A percentile compares a stretch with the other conserved stretches of the same genome.
Evolutionary conservation across 1,140 invertebrate genomes (phyloP).

Genomic region (Cydia strobilella): DNA sequence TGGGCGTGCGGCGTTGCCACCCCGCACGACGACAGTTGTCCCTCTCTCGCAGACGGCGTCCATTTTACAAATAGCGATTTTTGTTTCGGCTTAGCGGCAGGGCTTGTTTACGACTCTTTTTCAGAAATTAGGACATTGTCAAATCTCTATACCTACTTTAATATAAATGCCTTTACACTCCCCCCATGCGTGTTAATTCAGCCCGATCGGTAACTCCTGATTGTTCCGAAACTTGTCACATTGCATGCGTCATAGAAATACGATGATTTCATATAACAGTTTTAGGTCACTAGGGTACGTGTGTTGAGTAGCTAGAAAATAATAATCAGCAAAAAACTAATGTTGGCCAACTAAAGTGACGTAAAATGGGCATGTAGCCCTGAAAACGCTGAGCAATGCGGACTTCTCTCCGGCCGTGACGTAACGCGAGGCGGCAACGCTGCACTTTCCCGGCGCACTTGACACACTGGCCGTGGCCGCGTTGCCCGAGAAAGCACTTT

Average conservation of each 20-base stretch:
- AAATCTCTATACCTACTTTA: constrained; percentile 20
- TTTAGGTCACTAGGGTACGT: neutral
- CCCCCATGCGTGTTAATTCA: neutral
- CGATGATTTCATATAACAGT: neutral
- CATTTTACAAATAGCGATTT: constrained; percentile 69
- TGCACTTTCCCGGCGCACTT: constrained; percentile 77
- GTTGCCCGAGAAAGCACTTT: constrained; percentile 78
- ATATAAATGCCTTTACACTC: neutral
- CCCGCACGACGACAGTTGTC: constrained; percentile 54
- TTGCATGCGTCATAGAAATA: neutral
- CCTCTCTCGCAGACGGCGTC: constrained; percentile 62
- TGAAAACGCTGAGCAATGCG: constrained; percentile 65
- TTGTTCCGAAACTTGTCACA: neutral
- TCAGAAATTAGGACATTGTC: constrained; percentile 61
- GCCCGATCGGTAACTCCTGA: neutral
- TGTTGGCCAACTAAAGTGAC: neutral
- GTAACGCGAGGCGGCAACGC: constrained; percentile 74
- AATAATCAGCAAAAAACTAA: neutral
- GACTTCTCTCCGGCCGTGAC: constrained; percentile 73
- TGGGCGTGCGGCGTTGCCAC: constrained; percentile 73
- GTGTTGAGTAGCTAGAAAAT: neutral
- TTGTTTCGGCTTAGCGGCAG: constrained; percentile 73
- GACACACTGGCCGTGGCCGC: constrained; percentile 78
- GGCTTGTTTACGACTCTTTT: constrained; percentile 71
- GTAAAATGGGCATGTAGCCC: neutral